phyloP scores from a whole-genome alignment of 2,797 vertebrate genomes.

The Coluber constrictor region DNA sequence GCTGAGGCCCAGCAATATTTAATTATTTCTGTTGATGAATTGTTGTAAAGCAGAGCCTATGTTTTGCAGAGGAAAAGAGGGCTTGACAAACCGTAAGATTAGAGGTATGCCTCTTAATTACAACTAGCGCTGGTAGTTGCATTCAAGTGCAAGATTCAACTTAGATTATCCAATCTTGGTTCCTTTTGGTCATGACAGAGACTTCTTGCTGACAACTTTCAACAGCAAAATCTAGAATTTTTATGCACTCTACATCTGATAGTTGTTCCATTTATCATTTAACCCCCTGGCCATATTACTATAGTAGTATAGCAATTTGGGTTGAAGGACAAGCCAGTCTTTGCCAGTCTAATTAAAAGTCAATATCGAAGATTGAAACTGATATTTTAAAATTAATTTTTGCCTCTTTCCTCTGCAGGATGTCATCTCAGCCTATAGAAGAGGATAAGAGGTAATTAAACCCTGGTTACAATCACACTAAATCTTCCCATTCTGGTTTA shows the following conservation, averaged over 20 bases:
- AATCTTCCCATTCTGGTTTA: not conserved
- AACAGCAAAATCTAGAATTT: not conserved
- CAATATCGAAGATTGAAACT: not conserved
- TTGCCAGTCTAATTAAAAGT: not conserved
- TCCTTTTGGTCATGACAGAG: not conserved
- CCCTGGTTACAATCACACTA: constrained; percentile 32
- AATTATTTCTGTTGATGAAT: not conserved
- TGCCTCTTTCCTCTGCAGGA: constrained; percentile 66
- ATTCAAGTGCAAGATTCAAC: not conserved
- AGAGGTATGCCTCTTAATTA: not conserved
- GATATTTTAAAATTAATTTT: not conserved
- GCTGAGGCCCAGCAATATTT: not conserved
- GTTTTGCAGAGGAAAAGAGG: not conserved
- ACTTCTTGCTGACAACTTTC: not conserved
- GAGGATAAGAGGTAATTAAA: constrained; percentile 87
- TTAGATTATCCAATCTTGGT: not conserved
- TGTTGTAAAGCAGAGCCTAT: not conserved
- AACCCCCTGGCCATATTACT: not conserved
- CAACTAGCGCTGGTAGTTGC: not conserved
- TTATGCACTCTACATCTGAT: not conserved
- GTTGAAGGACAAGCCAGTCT: not conserved
- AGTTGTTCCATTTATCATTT: not conserved
- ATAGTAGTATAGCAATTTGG: not conserved
- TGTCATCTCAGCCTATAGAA: constrained; percentile 85
- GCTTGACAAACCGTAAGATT: not conserved